Percentiles rank a stretch among this genome's conserved stretches.
Conservation (phyloP, 2,113 vertebrate genomes). For the Orcinus orca region DNA sequence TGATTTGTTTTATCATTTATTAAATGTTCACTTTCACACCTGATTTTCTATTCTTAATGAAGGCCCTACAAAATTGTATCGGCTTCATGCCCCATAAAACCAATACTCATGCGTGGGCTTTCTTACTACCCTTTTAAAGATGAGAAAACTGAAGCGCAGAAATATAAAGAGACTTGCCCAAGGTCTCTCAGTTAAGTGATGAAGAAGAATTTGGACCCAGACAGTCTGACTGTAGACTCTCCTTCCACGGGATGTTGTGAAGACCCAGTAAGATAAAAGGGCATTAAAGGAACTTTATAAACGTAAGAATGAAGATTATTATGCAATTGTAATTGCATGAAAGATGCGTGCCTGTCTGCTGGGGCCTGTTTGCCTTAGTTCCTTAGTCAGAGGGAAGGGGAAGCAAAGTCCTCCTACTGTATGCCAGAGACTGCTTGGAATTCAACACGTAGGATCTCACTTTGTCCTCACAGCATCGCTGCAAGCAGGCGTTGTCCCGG, state of each 20-base stretch:
- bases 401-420: neutral
- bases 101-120: neutral
- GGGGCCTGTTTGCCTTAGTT: neutral
- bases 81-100: neutral
- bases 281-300: neutral
- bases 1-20: neutral
- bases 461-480: neutral
- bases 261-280: neutral
- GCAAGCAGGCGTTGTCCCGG: neutral
- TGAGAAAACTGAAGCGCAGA: neutral
- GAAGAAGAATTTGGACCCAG: neutral
- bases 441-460: neutral
- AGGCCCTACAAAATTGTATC: neutral
- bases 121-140: neutral
- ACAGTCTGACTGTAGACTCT: neutral
- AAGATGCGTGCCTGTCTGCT: neutral
- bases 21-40: neutral
- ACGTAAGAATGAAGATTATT: neutral
- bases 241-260: neutral
- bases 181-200: neutral
- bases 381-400: neutral
- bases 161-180: neutral
- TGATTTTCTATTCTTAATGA: conserved; percentile 2
- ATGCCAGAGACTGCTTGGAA: neutral
- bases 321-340: neutral